A percentile compares a stretch with the other conserved stretches of the same genome.
Conservation (phyloP, 2,888 invertebrate genomes). For the Acronicta psi region DNA sequence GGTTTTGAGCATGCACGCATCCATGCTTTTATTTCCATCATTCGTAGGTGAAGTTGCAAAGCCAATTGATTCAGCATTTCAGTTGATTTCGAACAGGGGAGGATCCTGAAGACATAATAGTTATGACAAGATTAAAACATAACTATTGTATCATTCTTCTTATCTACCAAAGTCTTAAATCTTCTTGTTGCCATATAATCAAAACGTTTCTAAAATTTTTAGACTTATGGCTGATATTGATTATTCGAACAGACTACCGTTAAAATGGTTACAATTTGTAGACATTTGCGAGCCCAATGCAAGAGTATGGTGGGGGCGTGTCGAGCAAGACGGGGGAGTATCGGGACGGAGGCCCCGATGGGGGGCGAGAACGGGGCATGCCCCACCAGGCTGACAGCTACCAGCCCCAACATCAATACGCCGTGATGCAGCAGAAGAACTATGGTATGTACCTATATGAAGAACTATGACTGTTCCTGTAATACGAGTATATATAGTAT, state of each 20-base stretch:
- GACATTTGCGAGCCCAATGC: constrained; percentile 79
- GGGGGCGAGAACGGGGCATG: constrained; percentile 65
- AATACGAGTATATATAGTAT: too few relatives aligned
- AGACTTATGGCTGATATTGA: neutral
- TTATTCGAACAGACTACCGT: neutral
- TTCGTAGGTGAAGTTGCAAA: too few relatives aligned
- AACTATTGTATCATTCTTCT: too few relatives aligned
- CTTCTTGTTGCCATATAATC: too few relatives aligned
- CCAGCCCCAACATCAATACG: constrained; percentile 67
- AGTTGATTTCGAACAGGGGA: too few relatives aligned
- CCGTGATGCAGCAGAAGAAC: constrained; percentile 77
- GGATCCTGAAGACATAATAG: too few relatives aligned
- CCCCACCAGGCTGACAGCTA: constrained; percentile 67
- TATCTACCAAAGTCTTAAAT: too few relatives aligned
- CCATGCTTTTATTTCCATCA: too few relatives aligned
- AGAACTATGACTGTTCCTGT: neutral
- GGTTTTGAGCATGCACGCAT: too few relatives aligned
- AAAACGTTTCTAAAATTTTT: too few relatives aligned
- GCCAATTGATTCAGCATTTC: too few relatives aligned
- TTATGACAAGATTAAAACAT: too few relatives aligned
- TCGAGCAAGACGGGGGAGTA: constrained; percentile 79
- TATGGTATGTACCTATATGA: constrained; percentile 72
- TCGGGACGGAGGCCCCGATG: constrained; percentile 67
- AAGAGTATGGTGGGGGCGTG: constrained; percentile 83
- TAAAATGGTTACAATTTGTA: constrained; percentile 44